phyloP scores from a whole-genome alignment of 2,113 vertebrate species.

The Pimephales promelas region DNA sequence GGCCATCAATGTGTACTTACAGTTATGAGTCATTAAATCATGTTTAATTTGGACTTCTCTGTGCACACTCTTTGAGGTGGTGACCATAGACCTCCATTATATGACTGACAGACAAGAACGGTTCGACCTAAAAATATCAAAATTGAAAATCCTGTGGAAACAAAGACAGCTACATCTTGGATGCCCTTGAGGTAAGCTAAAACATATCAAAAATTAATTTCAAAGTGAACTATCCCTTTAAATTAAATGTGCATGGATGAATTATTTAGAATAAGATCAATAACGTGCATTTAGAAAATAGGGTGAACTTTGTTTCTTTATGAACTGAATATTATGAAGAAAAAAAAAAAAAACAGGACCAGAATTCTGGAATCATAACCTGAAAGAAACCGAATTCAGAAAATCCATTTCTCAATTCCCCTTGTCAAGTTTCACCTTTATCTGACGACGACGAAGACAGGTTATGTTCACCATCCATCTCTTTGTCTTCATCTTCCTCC shows the following conservation, averaged over 20 bases:
- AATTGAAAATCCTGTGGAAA: too few relatives aligned
- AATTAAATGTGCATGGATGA: background rate
- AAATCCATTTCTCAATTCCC: background rate
- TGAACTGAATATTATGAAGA: background rate
- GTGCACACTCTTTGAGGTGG: too few relatives aligned
- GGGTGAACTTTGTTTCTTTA: background rate
- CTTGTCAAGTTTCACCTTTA: conserved; percentile 68
- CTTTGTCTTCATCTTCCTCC: conserved; percentile 66
- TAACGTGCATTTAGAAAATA: background rate
- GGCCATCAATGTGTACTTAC: too few relatives aligned
- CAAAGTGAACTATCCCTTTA: too few relatives aligned
- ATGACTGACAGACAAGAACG: too few relatives aligned
- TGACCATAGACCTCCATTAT: too few relatives aligned
- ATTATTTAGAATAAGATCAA: background rate
- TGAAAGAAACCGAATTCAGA: background rate
- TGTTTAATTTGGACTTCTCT: too few relatives aligned
- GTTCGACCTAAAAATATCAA: too few relatives aligned
- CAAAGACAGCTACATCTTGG: too few relatives aligned
- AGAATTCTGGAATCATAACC: background rate
- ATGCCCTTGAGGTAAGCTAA: too few relatives aligned
- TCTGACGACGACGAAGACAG: conserved; percentile 65
- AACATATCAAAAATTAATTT: too few relatives aligned
- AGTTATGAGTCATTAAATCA: too few relatives aligned
- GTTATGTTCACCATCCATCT: conserved; percentile 65
- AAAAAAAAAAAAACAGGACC: background rate